These are phyloP conservation scores for Dusona sp. DNA, from an alignment of 2,888 invertebrate genomes.

Conservation along the genomic window DNA sequence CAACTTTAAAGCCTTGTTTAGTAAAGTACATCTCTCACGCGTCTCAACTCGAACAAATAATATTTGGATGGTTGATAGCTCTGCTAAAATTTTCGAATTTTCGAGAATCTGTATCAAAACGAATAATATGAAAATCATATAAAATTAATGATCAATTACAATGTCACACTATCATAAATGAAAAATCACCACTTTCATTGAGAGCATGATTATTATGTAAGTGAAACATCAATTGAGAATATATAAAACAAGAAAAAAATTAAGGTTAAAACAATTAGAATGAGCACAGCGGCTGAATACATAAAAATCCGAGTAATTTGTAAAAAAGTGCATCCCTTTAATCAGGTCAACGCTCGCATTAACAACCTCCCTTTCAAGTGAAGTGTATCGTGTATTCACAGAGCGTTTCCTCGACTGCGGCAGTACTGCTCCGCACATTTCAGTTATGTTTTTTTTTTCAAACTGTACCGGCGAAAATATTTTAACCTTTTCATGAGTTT, in stretches of 20 bases:
- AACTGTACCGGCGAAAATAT: neutral
- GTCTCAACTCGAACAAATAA: neutral
- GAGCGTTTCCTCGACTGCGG: neutral
- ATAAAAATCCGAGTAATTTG: neutral
- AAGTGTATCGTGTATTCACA: neutral
- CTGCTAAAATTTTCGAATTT: no score
- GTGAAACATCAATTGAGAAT: neutral
- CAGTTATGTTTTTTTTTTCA: conserved; percentile 5
- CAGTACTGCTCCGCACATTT: neutral
- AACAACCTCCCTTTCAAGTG: neutral
- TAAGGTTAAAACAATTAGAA: neutral
- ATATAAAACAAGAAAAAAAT: neutral
- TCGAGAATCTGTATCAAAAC: neutral
- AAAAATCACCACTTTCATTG: neutral
- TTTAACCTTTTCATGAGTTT: neutral
- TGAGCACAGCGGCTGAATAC: neutral
- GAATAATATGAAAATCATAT: neutral
- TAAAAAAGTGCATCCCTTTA: conserved; percentile 5
- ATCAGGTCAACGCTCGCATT: conserved; percentile 4
- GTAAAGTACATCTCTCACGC: neutral
- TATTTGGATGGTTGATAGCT: no score
- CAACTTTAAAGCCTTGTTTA: neutral
- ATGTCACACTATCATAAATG: neutral
- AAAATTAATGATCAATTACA: neutral
- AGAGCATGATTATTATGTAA: neutral